These are phyloP conservation scores for Aeoliscus strigatus DNA, from an alignment of 2,797 vertebrate species.

Conservation along the genomic window DNA sequence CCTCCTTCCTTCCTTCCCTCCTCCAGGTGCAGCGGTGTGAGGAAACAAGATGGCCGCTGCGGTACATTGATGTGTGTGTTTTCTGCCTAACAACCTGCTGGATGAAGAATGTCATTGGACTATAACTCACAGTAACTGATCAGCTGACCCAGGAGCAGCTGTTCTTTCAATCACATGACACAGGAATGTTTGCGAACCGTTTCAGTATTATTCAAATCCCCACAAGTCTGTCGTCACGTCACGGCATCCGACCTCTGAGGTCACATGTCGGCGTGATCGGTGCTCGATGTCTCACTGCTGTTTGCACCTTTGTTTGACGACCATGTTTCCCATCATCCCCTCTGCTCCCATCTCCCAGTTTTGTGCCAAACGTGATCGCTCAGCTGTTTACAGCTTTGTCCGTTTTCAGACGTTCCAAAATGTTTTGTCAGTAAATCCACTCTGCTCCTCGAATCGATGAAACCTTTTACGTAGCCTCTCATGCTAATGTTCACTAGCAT, in stretches of 20 bases:
- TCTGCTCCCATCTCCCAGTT: neutral
- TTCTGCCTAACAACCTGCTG: conserved; percentile 26
- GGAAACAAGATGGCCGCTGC: conserved; percentile 13
- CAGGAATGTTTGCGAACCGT: neutral
- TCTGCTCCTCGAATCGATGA: too few relatives aligned
- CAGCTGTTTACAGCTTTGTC: neutral
- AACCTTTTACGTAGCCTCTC: too few relatives aligned
- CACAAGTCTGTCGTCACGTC: too few relatives aligned
- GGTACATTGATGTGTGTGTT: conserved; percentile 17
- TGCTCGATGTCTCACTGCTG: conserved; percentile 33
- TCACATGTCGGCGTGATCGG: conserved; percentile 19
- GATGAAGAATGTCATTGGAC: conserved; percentile 26
- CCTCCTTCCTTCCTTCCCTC: neutral
- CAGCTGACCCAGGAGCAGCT: conserved; percentile 25
- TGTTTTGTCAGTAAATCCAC: too few relatives aligned
- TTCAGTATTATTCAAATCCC: conserved; percentile 2
- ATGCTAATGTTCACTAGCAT: too few relatives aligned
- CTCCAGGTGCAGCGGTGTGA: conserved; percentile 62
- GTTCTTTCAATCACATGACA: neutral
- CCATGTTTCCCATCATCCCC: conserved; percentile 21
- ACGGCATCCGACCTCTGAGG: neutral
- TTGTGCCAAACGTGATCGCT: neutral
- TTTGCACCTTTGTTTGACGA: neutral
- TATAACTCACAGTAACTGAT: conserved; percentile 5
- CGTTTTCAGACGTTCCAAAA: neutral